Conservation (phyloP, 2,113 vertebrate species). For the Mirounga angustirostris region DNA sequence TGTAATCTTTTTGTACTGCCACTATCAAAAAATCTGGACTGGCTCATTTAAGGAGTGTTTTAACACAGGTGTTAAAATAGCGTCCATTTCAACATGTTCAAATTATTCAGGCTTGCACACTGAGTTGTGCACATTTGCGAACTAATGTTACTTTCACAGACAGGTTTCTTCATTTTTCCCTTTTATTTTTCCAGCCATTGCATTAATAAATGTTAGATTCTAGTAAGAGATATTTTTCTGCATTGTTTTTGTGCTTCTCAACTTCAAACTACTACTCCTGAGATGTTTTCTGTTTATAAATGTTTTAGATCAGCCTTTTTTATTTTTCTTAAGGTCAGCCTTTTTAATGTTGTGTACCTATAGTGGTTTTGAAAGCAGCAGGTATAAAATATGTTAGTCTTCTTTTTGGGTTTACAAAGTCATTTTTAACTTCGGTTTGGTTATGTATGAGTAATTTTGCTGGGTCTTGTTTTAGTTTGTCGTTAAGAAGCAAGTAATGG, state of each 20-base stretch:
- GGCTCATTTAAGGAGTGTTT: neutral
- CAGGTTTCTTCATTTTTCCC: neutral
- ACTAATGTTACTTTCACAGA: neutral
- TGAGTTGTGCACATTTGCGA: neutral
- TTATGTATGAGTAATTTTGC: neutral
- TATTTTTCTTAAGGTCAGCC: neutral
- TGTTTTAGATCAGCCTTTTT: neutral
- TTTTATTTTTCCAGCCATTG: neutral
- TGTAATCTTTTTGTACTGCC: neutral
- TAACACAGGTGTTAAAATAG: neutral
- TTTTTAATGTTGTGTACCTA: neutral
- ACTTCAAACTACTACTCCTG: neutral
- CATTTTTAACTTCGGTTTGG: conserved; percentile 42
- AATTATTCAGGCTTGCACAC: neutral
- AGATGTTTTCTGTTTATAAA: neutral
- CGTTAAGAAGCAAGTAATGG: conserved; percentile 13
- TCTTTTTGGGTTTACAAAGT: conserved; percentile 4
- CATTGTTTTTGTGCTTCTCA: neutral
- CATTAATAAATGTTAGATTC: neutral
- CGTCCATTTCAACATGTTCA: neutral
- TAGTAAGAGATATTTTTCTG: neutral
- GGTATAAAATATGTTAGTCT: neutral
- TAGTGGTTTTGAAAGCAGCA: conserved; percentile 26
- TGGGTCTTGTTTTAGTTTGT: conserved; percentile 25
- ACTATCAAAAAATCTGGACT: neutral